These are phyloP conservation scores for Cheilosia scutellata DNA, from an alignment of 2,888 invertebrate genomes.

Conservation along the genomic window DNA sequence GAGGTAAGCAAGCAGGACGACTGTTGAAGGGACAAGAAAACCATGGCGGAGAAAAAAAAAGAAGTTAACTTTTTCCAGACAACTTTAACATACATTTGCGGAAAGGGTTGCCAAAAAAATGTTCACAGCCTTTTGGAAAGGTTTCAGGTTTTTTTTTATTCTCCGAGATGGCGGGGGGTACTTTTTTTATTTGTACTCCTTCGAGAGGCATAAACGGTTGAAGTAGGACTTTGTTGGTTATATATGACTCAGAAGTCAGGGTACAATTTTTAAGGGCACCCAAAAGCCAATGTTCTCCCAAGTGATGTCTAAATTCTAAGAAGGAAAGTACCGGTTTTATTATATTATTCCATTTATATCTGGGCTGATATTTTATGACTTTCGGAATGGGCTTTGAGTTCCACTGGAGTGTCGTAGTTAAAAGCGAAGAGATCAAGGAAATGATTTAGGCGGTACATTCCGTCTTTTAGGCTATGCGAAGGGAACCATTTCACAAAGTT, in stretches of 20 bases:
- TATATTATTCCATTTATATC: constrained; percentile 60
- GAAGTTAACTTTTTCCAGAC: constrained; percentile 67
- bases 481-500: not conserved
- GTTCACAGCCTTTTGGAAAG: constrained; percentile 62
- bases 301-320: constrained; percentile 69
- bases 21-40: constrained; percentile 30
- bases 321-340: constrained; percentile 29
- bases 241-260: constrained; percentile 62
- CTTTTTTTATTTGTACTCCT: constrained; percentile 57
- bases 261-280: constrained; percentile 64
- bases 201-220: constrained; percentile 61
- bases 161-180: constrained; percentile 3
- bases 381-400: constrained; percentile 22
- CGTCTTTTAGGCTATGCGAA: constrained; percentile 10
- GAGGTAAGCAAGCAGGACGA: constrained; percentile 55
- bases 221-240: constrained; percentile 57
- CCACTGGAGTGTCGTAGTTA: constrained; percentile 35
- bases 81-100: constrained; percentile 73
- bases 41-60: constrained; percentile 15
- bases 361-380: constrained; percentile 48
- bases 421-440: constrained; percentile 55
- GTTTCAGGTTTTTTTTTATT: constrained; percentile 30
- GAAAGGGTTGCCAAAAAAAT: constrained; percentile 74
- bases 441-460: constrained; percentile 42
- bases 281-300: constrained; percentile 72